A percentile compares a stretch with the other conserved stretches of the same genome.
phyloP scores from a whole-genome alignment of 2,797 vertebrate genomes.

The Danio tinwini region DNA sequence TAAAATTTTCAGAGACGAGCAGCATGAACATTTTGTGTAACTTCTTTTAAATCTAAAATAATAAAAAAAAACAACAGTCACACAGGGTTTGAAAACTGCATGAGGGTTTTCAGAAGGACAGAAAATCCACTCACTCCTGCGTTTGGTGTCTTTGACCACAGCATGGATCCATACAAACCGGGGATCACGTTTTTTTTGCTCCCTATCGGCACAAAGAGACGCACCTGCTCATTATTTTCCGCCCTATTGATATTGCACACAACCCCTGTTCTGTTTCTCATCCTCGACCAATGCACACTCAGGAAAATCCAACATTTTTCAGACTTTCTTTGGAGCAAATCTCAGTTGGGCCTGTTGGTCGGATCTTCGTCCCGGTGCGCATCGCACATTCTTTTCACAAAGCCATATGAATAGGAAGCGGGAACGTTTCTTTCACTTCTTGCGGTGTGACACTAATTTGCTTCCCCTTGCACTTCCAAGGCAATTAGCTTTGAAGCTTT shows the following conservation, averaged over 20 bases:
- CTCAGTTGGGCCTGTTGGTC: constrained; percentile 6
- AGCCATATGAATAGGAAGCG: constrained; percentile 75
- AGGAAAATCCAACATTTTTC: background rate
- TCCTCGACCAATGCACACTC: background rate
- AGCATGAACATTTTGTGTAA: background rate
- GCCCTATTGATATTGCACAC: constrained; percentile 30
- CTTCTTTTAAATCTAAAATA: background rate
- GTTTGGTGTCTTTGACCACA: background rate
- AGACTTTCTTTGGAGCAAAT: constrained; percentile 11
- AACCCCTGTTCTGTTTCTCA: constrained; percentile 61
- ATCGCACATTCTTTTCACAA: constrained; percentile 73
- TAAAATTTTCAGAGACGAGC: background rate
- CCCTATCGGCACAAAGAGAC: background rate
- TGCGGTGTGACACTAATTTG: constrained; percentile 83
- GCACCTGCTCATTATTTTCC: constrained; percentile 38
- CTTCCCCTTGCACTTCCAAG: constrained; percentile 81
- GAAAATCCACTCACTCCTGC: background rate
- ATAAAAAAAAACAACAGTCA: background rate
- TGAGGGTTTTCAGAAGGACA: background rate
- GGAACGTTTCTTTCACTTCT: constrained; percentile 71
- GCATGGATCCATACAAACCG: constrained; percentile 15
- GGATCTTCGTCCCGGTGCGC: constrained; percentile 56
- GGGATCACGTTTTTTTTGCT: background rate
- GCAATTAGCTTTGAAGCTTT: constrained; percentile 86
- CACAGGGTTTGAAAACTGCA: background rate